A percentile compares a stretch with the other conserved stretches of the same genome.
These are phyloP conservation scores for Cotesia vestalis DNA, from an alignment of 1,140 invertebrate species.

Conservation along the genomic window DNA sequence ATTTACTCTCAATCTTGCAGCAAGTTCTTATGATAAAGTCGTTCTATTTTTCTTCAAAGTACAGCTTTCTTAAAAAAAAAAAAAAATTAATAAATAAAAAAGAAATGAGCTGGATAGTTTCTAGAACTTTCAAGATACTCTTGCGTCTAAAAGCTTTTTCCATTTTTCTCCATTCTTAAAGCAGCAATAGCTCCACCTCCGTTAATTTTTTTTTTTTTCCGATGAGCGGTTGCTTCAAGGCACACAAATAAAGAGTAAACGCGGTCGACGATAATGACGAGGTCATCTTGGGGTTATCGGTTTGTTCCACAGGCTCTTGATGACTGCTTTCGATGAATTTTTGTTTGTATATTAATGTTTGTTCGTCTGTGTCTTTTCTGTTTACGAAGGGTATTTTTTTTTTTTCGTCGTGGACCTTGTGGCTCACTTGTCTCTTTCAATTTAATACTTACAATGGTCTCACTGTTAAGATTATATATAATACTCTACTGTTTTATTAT, in stretches of 20 bases:
- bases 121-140: conserved; percentile 22
- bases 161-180: neutral
- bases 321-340: neutral
- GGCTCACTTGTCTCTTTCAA: conserved; percentile 6
- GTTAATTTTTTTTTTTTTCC: neutral
- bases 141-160: neutral
- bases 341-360: conserved; percentile 18
- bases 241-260: conserved; percentile 21
- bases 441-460: conserved; percentile 15
- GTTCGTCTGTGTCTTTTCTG: neutral
- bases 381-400: neutral
- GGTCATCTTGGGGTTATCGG: conserved; percentile 46
- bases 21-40: neutral
- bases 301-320: conserved; percentile 10
- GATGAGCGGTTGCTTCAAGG: neutral
- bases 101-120: conserved; percentile 18
- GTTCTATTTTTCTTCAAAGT: conserved; percentile 20
- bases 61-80: conserved; percentile 24
- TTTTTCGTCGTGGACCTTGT: neutral
- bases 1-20: neutral
- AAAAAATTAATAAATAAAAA: conserved; percentile 1
- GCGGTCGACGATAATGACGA: conserved; percentile 42
- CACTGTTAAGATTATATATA: conserved; percentile 13
- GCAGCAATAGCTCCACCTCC: conserved; percentile 2
- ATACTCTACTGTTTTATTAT: conserved; percentile 6